Conservation (phyloP, 23 tunicate genomes). For the Corella eumyota region DNA sequence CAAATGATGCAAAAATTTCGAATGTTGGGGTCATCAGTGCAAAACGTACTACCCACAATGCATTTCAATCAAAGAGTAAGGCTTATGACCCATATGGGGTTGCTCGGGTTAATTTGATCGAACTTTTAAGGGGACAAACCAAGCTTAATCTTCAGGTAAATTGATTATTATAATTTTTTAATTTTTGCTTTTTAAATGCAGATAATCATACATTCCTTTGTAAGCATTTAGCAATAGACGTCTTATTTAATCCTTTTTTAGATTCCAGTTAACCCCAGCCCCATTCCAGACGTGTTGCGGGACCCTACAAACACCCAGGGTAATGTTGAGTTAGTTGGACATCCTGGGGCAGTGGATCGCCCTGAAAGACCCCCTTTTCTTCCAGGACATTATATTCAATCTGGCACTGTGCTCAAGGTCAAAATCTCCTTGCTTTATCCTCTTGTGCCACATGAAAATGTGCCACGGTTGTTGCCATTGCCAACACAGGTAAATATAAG, state of each 20-base stretch:
- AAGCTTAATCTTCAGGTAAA: constrained; percentile 16
- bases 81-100: constrained; percentile 82
- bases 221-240: too few species aligned
- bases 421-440: constrained; percentile 32
- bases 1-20: constrained; percentile 28
- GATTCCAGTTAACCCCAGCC: constrained; percentile 56
- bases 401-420: constrained; percentile 56
- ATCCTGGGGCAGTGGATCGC: constrained; percentile 69
- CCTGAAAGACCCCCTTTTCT: constrained; percentile 59
- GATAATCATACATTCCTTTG: not conserved
- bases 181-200: not conserved
- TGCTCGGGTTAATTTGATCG: constrained; percentile 44
- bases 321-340: constrained; percentile 40
- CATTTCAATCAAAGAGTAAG: constrained; percentile 37
- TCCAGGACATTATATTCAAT: constrained; percentile 54
- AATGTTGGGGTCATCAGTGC: constrained; percentile 64
- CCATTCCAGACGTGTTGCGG: constrained; percentile 34
- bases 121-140: constrained; percentile 49
- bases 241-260: too few species aligned
- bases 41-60: constrained; percentile 60
- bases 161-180: not conserved
- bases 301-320: constrained; percentile 16
- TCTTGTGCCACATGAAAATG: constrained; percentile 25
- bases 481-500: constrained; percentile 39
- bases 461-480: constrained; percentile 29